Evolutionary conservation across 2,113 vertebrate genomes (phyloP), one percentile per base, ranked within the genome.

Genomic region (Eidolon helvum): DNA sequence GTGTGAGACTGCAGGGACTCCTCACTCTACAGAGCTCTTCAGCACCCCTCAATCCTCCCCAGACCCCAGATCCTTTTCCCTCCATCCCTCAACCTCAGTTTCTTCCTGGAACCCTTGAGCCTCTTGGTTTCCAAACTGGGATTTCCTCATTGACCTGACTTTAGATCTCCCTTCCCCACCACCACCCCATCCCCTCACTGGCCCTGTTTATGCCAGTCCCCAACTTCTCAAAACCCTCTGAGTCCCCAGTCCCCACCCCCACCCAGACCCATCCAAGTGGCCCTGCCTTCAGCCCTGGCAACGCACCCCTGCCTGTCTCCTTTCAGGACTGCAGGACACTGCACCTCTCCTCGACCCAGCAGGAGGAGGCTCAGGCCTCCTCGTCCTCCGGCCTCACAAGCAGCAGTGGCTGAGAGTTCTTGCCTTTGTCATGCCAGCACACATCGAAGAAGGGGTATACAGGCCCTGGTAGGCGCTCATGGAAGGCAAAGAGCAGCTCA

Each of bases 401-500:
- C 92, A 97, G 50, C 90, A 98, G 85, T 0, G 98, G 98, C 69
- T 98, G 98, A 2, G 93, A 35, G 11, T 98, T 98, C 91, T 98
- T 98, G 75, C 98, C 98, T 91, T 98, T 98, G 96, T 98, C 98
- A 1, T 98, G 98, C 98, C 98, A 98, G 96, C 98, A 98, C 83
- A 98, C 98, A 26, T 98, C 98, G 24, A 98, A 98, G 92, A 98
- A 98, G 3, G 98, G 98, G 82, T 97, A 97, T 94, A 98, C 97
- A 0, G 97, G 96, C 65, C 98, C 97, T 0, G 98, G 96, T 14
- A 98, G 97, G 45, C 98, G 98, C 96, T 98, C 98, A 0, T 65
- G 98, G 98, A 99, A 99, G 78, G 99, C 98, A 33, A 99, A 99
- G 43, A 99, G 98, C 4, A 98, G 99, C 2, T 86, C 98, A 84